These are phyloP conservation scores for Morinoia aosen DNA, from an alignment of 2,888 invertebrate genomes.

Conservation along the genomic window DNA sequence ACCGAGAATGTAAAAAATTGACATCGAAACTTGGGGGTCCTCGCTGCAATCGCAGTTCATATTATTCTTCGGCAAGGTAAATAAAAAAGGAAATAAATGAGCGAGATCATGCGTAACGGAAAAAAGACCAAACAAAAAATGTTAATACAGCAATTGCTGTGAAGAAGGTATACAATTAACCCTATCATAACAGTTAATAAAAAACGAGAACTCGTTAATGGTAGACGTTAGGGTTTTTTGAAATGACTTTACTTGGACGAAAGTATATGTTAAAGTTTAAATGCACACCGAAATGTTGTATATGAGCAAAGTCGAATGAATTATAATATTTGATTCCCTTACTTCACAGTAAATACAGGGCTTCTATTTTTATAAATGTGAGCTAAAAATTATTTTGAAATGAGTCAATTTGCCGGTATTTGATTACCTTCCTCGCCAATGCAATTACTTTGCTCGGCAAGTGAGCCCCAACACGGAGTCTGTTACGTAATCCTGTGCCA, in stretches of 20 bases:
- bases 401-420: background rate
- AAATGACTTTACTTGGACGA: background rate
- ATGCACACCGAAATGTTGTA: background rate
- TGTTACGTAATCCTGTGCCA: background rate
- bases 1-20: constrained; percentile 49
- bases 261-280: background rate
- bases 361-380: background rate
- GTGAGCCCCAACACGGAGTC: background rate
- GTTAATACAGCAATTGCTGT: background rate
- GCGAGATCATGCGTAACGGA: background rate
- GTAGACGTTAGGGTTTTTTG: too few relatives aligned
- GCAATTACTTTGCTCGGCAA: background rate
- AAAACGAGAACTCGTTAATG: too few relatives aligned
- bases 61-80: background rate
- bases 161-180: background rate
- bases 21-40: background rate
- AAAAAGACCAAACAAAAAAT: background rate
- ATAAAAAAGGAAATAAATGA: background rate
- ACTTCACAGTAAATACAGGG: background rate
- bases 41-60: background rate
- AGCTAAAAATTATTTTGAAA: background rate
- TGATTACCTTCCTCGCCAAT: background rate
- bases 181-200: too few relatives aligned
- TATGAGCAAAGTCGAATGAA: background rate
- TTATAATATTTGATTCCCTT: background rate